These are phyloP conservation scores for Gasterosteus nipponicus DNA, from an alignment of 2,113 vertebrate genomes.

Conservation along the genomic window DNA sequence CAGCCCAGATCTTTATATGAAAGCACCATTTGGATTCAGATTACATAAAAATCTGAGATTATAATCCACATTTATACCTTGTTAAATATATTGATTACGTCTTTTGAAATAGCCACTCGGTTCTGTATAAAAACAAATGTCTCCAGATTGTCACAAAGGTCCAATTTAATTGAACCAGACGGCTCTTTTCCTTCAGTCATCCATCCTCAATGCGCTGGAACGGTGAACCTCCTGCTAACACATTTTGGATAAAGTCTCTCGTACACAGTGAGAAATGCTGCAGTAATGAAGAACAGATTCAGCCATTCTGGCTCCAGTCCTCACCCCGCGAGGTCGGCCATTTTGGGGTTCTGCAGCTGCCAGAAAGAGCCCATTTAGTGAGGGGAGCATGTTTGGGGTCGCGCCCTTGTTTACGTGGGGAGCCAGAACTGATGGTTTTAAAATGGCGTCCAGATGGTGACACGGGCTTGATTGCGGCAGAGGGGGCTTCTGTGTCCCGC, in stretches of 20 bases:
- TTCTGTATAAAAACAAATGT: background rate
- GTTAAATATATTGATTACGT: background rate
- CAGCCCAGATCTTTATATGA: background rate
- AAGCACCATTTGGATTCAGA: background rate
- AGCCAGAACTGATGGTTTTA: conserved; percentile 81
- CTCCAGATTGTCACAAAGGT: background rate
- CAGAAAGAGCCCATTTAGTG: conserved; percentile 72
- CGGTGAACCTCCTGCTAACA: background rate
- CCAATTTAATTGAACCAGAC: background rate
- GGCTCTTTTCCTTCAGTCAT: background rate
- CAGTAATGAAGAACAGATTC: conserved; percentile 45
- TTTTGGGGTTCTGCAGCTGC: conserved; percentile 74
- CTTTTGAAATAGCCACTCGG: background rate
- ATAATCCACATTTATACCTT: background rate
- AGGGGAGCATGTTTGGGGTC: conserved; percentile 77
- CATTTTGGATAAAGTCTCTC: conserved; percentile 37
- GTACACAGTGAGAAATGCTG: conserved; percentile 32
- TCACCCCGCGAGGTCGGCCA: conserved; percentile 63
- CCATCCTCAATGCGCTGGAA: background rate
- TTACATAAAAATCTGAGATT: background rate
- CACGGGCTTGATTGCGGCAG: conserved; percentile 75
- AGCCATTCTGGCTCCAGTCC: conserved; percentile 66
- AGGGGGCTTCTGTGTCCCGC: conserved; percentile 66
- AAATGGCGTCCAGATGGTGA: conserved; percentile 83
- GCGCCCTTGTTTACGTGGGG: conserved; percentile 77